phyloP scores from a whole-genome alignment of 2,113 vertebrate species.

The Capra hircus region DNA sequence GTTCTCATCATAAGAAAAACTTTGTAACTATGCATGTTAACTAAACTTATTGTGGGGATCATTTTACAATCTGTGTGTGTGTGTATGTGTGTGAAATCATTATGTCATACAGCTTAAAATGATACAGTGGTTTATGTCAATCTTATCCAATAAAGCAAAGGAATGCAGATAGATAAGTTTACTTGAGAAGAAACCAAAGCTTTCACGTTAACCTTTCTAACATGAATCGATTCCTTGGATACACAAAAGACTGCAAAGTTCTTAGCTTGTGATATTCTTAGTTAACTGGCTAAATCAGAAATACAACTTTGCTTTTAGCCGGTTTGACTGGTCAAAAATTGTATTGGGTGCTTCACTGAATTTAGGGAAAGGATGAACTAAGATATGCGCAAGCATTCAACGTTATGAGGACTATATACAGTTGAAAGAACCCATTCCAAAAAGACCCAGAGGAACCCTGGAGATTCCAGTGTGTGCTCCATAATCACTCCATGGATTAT shows the following conservation, averaged over 20 bases:
- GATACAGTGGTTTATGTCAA: not conserved
- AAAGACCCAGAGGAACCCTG: not conserved
- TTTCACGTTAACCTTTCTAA: not conserved
- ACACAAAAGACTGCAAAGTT: not conserved
- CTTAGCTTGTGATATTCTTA: not conserved
- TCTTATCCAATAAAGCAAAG: not conserved
- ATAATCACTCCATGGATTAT: not conserved
- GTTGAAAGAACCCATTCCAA: not conserved
- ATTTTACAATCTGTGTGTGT: not conserved
- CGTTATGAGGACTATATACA: not conserved
- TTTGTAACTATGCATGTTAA: not conserved
- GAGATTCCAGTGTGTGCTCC: not conserved
- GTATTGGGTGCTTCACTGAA: not conserved
- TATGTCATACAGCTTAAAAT: not conserved
- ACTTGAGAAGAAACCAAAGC: not conserved
- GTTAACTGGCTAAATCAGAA: slow-evolving; percentile 8
- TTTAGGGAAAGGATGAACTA: not conserved
- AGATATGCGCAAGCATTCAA: not conserved
- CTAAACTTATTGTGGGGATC: not conserved
- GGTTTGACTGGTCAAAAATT: not conserved
- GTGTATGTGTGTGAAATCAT: not conserved
- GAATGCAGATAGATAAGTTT: not conserved
- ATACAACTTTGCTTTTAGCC: not conserved
- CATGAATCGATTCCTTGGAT: not conserved
- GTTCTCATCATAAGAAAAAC: not conserved